A percentile compares a stretch with the other conserved stretches of the same genome.
Evolutionary conservation across 2,113 vertebrate genomes (phyloP).

Genomic region (Cavia aperea): DNA sequence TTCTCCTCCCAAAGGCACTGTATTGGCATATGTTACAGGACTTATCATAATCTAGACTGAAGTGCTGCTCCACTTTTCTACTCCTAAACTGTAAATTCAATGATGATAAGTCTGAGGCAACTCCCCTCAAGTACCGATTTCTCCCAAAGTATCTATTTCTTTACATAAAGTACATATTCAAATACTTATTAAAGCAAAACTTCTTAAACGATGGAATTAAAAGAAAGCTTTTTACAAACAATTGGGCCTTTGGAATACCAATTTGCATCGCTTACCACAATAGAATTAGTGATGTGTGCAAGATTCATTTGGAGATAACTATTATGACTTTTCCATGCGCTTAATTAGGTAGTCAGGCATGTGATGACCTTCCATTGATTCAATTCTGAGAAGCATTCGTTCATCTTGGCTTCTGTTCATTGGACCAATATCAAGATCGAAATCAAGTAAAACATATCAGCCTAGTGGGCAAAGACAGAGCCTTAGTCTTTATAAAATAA

Average conservation of each 20-base stretch:
- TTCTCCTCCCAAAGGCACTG: background rate
- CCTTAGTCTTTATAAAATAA: constrained; percentile 51
- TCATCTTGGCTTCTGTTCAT: constrained; percentile 47
- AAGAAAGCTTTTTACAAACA: constrained; percentile 20
- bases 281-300: background rate
- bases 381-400: constrained; percentile 28
- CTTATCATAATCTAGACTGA: background rate
- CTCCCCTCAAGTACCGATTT: background rate
- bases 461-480: constrained; percentile 46
- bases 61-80: background rate
- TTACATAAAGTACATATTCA: constrained; percentile 13
- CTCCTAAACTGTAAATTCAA: constrained; percentile 15
- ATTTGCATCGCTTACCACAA: background rate
- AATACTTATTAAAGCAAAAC: constrained; percentile 14
- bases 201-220: constrained; percentile 24
- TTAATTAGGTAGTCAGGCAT: constrained; percentile 8
- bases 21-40: background rate
- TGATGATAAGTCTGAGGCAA: background rate
- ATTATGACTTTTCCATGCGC: background rate
- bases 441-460: constrained; percentile 50
- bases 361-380: constrained; percentile 32
- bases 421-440: constrained; percentile 51
- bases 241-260: background rate
- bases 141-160: background rate
- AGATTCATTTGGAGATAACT: background rate